phyloP scores from a whole-genome alignment of 2,888 invertebrate species.

The Sisyra terminalis region DNA sequence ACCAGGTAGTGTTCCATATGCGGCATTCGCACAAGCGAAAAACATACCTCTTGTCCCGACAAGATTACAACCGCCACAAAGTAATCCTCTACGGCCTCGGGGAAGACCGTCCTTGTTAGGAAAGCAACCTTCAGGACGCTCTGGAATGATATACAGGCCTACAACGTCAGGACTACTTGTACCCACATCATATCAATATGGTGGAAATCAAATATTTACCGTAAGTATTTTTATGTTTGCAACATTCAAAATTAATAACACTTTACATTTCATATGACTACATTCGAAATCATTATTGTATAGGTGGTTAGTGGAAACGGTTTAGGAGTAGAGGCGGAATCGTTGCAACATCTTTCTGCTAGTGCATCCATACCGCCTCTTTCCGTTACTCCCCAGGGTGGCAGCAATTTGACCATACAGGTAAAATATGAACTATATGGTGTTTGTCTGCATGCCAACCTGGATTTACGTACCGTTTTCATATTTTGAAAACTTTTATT shows the following conservation, averaged over 20 bases:
- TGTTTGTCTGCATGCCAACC: conserved; percentile 6
- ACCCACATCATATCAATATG: conserved; percentile 40
- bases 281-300: conserved; percentile 19
- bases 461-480: background rate
- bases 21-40: conserved; percentile 32
- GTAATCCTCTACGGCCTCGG: conserved; percentile 20
- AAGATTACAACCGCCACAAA: conserved; percentile 17
- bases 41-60: conserved; percentile 24
- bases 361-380: conserved; percentile 30
- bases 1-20: conserved; percentile 26
- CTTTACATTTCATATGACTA: conserved; percentile 2
- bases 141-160: conserved; percentile 54
- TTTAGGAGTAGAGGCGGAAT: conserved; percentile 25
- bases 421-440: conserved; percentile 16
- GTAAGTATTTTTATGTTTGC: conserved; percentile 25
- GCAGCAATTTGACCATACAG: conserved; percentile 25
- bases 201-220: conserved; percentile 44
- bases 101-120: conserved; percentile 22
- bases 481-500: no score
- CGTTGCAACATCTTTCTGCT: conserved; percentile 33
- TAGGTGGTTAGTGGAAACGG: conserved; percentile 31
- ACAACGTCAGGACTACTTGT: conserved; percentile 35
- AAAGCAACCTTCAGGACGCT: conserved; percentile 8
- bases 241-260: conserved; percentile 1
- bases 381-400: conserved; percentile 24